These are phyloP conservation scores for Lithophane semibrunnea DNA, from an alignment of 2,888 invertebrate species.

Conservation along the genomic window DNA sequence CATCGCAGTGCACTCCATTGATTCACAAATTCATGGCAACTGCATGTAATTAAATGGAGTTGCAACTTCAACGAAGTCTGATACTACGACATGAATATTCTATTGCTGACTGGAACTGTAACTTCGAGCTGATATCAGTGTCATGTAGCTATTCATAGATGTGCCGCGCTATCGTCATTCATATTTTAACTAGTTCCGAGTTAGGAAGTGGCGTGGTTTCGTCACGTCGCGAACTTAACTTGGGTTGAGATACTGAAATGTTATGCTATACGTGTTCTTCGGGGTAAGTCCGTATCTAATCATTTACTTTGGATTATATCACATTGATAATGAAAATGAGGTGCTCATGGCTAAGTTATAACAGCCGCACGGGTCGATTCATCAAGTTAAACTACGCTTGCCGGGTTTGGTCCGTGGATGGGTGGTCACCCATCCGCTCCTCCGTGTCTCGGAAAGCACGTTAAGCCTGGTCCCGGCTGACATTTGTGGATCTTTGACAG, in stretches of 20 bases:
- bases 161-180: constrained; percentile 45
- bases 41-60: constrained; percentile 71
- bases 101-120: constrained; percentile 68
- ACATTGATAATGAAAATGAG: not conserved
- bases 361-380: too few species aligned
- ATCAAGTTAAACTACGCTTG: too few species aligned
- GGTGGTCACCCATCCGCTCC: too few species aligned
- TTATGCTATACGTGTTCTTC: constrained; percentile 26
- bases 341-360: too few species aligned
- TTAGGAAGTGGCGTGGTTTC: constrained; percentile 34
- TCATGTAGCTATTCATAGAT: constrained; percentile 60
- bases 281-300: constrained; percentile 18
- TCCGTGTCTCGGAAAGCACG: too few species aligned
- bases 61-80: constrained; percentile 70
- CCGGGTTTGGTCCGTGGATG: too few species aligned
- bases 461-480: too few species aligned
- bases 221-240: constrained; percentile 42
- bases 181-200: constrained; percentile 57
- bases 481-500: too few species aligned
- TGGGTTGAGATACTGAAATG: constrained; percentile 41
- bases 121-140: constrained; percentile 65
- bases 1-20: constrained; percentile 32
- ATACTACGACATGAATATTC: constrained; percentile 81
- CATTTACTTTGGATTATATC: constrained; percentile 10
- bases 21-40: constrained; percentile 31